phyloP scores from a whole-genome alignment of 2,888 invertebrate species.

The Neoscelio sp. region DNA sequence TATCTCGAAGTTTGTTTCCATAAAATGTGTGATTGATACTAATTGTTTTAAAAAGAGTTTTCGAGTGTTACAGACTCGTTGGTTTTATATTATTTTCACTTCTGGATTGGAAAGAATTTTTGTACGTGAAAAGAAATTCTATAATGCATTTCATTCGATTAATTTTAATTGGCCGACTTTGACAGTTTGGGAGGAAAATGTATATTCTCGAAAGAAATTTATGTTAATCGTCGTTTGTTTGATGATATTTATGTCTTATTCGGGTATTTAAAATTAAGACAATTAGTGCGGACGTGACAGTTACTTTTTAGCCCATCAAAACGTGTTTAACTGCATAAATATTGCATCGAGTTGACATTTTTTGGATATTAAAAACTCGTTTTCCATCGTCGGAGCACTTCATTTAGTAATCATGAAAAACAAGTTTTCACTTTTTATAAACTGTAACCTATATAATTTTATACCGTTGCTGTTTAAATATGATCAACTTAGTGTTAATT shows the following conservation, averaged over 20 bases:
- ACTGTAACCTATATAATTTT: conserved; percentile 49
- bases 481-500: not conserved
- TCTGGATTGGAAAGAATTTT: too few species aligned
- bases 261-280: not conserved
- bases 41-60: not conserved
- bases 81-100: too few species aligned
- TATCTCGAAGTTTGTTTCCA: not conserved
- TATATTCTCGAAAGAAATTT: conserved; percentile 20
- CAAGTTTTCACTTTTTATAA: conserved; percentile 61
- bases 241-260: not conserved
- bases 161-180: conserved; percentile 30
- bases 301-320: conserved; percentile 19
- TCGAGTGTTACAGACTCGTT: too few species aligned
- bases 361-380: conserved; percentile 45
- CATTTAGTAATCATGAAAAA: conserved; percentile 32
- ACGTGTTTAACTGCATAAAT: conserved; percentile 36
- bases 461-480: conserved; percentile 37
- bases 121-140: too few species aligned
- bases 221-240: not conserved
- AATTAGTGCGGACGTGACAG: conserved; percentile 14
- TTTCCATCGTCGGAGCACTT: conserved; percentile 18
- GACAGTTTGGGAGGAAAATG: not conserved
- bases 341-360: not conserved
- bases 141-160: too few species aligned
- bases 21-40: not conserved